These are phyloP conservation scores for Willowsia nigromaculata DNA, from an alignment of 2,888 invertebrate genomes.

Conservation along the genomic window DNA sequence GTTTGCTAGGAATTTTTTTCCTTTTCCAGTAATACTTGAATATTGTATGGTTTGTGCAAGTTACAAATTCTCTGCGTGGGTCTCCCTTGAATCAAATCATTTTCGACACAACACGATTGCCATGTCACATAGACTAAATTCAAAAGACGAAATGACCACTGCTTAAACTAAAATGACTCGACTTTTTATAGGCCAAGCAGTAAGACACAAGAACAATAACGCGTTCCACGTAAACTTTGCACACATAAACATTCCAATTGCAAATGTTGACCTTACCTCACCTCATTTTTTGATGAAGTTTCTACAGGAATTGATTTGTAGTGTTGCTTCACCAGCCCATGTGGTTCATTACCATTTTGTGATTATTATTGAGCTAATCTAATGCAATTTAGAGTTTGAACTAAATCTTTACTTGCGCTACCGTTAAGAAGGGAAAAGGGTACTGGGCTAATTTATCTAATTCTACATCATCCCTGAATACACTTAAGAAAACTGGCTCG, in stretches of 20 bases:
- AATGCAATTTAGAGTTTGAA: neutral
- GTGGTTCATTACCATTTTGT: constrained; percentile 3
- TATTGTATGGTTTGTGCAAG: neutral
- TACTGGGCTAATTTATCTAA: neutral
- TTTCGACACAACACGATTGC: neutral
- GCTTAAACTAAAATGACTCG: neutral
- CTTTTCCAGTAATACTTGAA: neutral
- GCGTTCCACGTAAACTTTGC: neutral
- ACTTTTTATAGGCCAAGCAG: constrained; percentile 13
- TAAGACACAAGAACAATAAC: neutral
- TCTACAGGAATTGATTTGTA: constrained; percentile 47
- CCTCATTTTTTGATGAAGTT: constrained; percentile 31
- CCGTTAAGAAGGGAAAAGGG: neutral
- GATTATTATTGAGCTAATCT: constrained; percentile 27
- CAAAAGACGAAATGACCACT: constrained; percentile 24
- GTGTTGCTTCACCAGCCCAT: constrained; percentile 23
- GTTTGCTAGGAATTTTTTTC: neutral
- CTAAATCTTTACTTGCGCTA: neutral
- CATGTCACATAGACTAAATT: neutral
- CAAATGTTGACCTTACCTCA: constrained; percentile 53
- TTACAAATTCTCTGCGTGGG: neutral
- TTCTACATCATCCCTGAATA: neutral
- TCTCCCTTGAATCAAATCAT: neutral
- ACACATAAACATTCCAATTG: neutral
- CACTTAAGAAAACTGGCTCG: neutral